phyloP scores from a whole-genome alignment of 2,888 invertebrate species.

The Melanargia galathea region DNA sequence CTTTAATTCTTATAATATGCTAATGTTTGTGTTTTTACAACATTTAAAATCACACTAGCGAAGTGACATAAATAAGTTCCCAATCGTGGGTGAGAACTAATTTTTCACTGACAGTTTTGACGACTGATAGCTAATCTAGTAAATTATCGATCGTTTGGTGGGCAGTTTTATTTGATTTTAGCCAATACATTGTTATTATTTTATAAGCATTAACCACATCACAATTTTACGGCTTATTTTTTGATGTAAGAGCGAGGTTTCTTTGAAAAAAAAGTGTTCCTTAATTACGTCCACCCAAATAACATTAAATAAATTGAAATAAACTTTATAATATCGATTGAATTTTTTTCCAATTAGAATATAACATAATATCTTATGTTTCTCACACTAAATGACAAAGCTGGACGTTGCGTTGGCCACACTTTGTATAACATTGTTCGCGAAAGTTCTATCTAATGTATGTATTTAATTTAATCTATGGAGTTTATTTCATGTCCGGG shows the following conservation, averaged over 20 bases:
- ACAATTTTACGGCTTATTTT: constrained; percentile 29
- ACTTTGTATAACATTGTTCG: background rate
- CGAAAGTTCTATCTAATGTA: background rate
- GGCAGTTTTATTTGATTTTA: constrained; percentile 35
- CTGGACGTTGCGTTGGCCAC: background rate
- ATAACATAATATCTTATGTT: background rate
- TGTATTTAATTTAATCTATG: background rate
- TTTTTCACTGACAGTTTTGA: too few relatives aligned
- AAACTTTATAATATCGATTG: background rate
- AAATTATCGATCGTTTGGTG: too few relatives aligned
- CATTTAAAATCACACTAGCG: too few relatives aligned
- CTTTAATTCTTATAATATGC: too few relatives aligned
- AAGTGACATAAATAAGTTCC: too few relatives aligned
- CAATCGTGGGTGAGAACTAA: too few relatives aligned
- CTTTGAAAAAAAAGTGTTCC: constrained; percentile 9
- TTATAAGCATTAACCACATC: constrained; percentile 36
- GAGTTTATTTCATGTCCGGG: background rate
- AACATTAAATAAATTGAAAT: background rate
- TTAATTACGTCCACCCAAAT: too few relatives aligned
- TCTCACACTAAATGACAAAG: background rate
- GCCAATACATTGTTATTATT: constrained; percentile 37
- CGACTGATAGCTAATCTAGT: too few relatives aligned
- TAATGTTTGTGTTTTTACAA: too few relatives aligned
- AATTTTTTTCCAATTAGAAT: too few relatives aligned
- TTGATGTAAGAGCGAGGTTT: constrained; percentile 18